A percentile compares a stretch with the other conserved stretches of the same genome.
Conservation (phyloP, 2,888 invertebrate species). For the Stratiomys singularior region DNA sequence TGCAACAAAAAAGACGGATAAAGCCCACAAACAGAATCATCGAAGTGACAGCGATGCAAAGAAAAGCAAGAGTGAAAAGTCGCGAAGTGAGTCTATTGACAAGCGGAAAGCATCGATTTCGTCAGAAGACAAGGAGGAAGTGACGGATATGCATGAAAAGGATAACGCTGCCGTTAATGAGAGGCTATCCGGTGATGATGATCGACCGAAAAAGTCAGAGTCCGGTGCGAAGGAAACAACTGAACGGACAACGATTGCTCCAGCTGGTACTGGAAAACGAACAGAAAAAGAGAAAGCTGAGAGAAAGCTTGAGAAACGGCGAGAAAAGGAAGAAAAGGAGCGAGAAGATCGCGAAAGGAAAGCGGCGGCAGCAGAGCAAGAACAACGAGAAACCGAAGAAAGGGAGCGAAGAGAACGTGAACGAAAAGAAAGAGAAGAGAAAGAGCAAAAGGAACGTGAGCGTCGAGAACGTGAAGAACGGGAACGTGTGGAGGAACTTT, state of each 20-base stretch:
- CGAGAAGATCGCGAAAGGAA: constrained; percentile 56
- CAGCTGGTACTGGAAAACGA: constrained; percentile 57
- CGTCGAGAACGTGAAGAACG: constrained; percentile 59
- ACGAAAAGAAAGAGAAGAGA: constrained; percentile 43
- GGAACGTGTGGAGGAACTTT: constrained; percentile 56
- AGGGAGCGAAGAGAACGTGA: constrained; percentile 56
- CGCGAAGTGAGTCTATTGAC: constrained; percentile 52
- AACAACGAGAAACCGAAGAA: constrained; percentile 57
- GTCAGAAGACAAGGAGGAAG: constrained; percentile 37
- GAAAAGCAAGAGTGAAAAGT: constrained; percentile 55
- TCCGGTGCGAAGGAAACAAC: constrained; percentile 53
- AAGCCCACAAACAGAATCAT: constrained; percentile 61
- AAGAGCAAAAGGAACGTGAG: constrained; percentile 48
- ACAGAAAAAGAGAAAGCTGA: constrained; percentile 54
- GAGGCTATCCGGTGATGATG: constrained; percentile 56
- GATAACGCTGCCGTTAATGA: constrained; percentile 57
- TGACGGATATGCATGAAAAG: constrained; percentile 29
- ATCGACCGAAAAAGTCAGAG: constrained; percentile 54
- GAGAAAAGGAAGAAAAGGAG: constrained; percentile 62
- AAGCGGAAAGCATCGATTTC: constrained; percentile 48
- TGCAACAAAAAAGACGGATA: constrained; percentile 56
- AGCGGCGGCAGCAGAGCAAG: constrained; percentile 47
- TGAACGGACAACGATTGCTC: constrained; percentile 56
- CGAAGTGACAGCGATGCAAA: constrained; percentile 58
- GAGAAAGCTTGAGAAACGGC: constrained; percentile 53